Evolutionary conservation across 92 coral and sea anemone species (phyloP).

Genomic region (Muricea muricata): DNA sequence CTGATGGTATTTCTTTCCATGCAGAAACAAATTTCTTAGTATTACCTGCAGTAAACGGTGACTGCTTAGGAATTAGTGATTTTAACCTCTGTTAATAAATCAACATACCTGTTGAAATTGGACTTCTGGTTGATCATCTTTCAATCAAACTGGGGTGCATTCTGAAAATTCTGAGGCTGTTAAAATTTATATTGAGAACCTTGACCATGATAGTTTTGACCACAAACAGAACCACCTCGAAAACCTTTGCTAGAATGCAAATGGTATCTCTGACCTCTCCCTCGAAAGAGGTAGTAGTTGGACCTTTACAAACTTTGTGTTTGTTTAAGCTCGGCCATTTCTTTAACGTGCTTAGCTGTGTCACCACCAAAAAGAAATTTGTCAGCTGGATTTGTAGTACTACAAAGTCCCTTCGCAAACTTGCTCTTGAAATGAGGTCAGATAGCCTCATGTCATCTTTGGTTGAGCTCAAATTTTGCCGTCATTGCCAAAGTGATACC

Average conservation of each 20-base stretch:
- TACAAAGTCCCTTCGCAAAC: conserved; percentile 69
- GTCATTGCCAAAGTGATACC: conserved; percentile 56
- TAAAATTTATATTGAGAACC: background rate
- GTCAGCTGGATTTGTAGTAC: conserved; percentile 57
- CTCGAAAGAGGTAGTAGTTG: background rate
- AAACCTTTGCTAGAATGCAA: conserved; percentile 24
- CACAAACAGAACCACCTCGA: conserved; percentile 14
- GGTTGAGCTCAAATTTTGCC: conserved; percentile 53
- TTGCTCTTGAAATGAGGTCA: conserved; percentile 56
- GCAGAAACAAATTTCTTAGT: conserved; percentile 46
- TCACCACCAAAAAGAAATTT: conserved; percentile 67
- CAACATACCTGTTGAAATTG: conserved; percentile 11
- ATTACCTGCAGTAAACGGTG: conserved; percentile 51
- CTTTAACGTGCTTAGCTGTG: conserved; percentile 60
- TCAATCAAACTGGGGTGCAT: conserved; percentile 48
- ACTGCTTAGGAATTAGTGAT: conserved; percentile 23
- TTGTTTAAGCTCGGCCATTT: conserved; percentile 56
- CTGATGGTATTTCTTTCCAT: conserved; percentile 49
- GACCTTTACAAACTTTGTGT: conserved; percentile 53
- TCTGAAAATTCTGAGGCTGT: conserved; percentile 34
- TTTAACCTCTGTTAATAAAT: conserved; percentile 9
- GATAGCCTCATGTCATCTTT: conserved; percentile 55
- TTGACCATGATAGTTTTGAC: conserved; percentile 1
- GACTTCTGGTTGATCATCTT: conserved; percentile 25
- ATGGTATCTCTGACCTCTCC: conserved; percentile 27